A percentile compares a stretch with the other conserved stretches of the same genome.
Conservation (phyloP, 2,797 vertebrate genomes). For the Huso huso region DNA sequence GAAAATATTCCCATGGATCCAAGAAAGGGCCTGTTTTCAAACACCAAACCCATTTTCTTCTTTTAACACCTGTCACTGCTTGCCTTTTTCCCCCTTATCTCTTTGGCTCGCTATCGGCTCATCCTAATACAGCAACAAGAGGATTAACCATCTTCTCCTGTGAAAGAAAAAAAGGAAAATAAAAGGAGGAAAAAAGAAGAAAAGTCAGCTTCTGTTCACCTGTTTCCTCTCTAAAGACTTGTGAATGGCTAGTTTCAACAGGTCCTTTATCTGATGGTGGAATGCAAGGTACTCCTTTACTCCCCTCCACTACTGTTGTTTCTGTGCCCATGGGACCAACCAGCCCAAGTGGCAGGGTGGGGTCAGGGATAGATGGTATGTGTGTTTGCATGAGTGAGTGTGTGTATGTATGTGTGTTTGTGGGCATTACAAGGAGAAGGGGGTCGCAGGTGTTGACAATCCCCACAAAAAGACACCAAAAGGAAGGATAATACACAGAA, state of each 20-base stretch:
- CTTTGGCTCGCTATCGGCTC: no score
- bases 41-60: slow-evolving; percentile 1
- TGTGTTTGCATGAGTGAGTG: slow-evolving; percentile 15
- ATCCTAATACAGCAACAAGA: no score
- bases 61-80: slow-evolving; percentile 8
- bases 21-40: background rate
- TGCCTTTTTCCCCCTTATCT: no score
- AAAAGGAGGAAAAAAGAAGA: slow-evolving; percentile 25
- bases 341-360: slow-evolving; percentile 21
- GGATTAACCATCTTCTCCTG: no score
- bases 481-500: slow-evolving; percentile 1
- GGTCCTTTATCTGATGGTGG: slow-evolving; percentile 49
- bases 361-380: slow-evolving; percentile 2
- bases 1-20: background rate
- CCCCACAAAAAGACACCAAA: slow-evolving; percentile 13
- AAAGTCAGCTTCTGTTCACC: slow-evolving; percentile 8
- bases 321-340: slow-evolving; percentile 22
- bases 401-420: slow-evolving; percentile 26
- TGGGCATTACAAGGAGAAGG: background rate
- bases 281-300: slow-evolving; percentile 37
- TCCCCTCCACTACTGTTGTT: slow-evolving; percentile 26
- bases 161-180: background rate
- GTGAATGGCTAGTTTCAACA: slow-evolving; percentile 44
- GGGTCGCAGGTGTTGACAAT: background rate
- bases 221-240: slow-evolving; percentile 19